Base-by-base conservation (phyloP, 2,113 vertebrate genomes). In the Urocitellus parryii region DNA sequence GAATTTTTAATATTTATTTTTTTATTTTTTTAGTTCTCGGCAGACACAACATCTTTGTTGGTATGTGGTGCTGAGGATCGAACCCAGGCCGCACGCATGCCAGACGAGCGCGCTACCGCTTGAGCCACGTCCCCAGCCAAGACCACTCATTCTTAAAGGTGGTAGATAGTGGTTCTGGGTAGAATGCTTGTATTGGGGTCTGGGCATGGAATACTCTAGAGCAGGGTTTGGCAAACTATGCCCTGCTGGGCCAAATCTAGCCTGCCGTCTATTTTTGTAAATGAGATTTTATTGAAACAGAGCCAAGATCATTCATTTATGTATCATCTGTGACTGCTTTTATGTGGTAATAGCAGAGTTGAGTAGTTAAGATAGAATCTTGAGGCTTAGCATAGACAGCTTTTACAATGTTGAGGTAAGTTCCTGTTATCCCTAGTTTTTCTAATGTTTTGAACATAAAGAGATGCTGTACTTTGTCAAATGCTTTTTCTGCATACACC, bases 221-320 rank as follows among this genome's bases (percentile, higher is more conserved):
- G 34, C 18, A 56, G 29, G 48, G 25, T 34, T 90, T n/a, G 5
- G 24, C 39, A 76, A 76, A 65, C 22, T 79, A 5, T 25, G 51
- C 14, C 29, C 48, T 27, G 3, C 14, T 53, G 25, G 56, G 56
- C 51, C 70, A 83, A 53, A 70, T 88, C 65, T 12, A 67, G 20
- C 13, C 68, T 93, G 45, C 96, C 42, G 10, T 77, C 68, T 96
- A 14, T 84, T 94, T 96, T 95, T 97, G 24, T 78, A 82, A 89
- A 17, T 91, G 76, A 93, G 67, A 6, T 93, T 87, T 90, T 95
- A 56, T 88, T 88, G 73, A 72, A 88, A 78, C 34, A 53, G 10
- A 77, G 45, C 29, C 76, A 77, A 3, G 1, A 1, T 84, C 20
- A 13, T 51, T 92, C 6, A 14, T 67, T 90, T 87, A 58, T 34